Conservation (phyloP, 2,113 vertebrate species). For the Isurus oxyrinchus region DNA sequence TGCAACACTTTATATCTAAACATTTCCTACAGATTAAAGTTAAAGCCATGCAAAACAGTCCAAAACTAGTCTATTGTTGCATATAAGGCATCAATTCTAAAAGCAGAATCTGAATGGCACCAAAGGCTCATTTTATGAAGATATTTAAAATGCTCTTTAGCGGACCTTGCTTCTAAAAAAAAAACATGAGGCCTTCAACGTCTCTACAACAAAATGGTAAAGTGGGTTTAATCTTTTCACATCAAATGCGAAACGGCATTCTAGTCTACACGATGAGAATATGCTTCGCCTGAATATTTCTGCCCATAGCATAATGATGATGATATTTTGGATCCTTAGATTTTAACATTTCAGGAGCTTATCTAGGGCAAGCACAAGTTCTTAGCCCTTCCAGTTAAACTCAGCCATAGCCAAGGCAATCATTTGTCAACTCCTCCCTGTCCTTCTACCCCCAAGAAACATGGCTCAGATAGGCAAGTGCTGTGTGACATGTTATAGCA, state of each 20-base stretch:
- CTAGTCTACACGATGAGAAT: neutral
- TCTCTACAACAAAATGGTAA: neutral
- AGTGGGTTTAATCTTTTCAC: neutral
- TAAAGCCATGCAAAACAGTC: neutral
- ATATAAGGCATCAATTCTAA: neutral
- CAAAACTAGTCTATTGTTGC: neutral
- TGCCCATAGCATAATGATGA: neutral
- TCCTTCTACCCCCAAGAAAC: neutral
- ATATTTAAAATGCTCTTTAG: neutral
- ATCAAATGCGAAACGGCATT: neutral
- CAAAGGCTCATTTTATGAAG: neutral
- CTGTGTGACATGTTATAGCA: neutral
- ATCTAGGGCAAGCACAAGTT: neutral
- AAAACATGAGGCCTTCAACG: neutral
- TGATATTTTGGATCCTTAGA: neutral
- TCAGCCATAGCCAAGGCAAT: neutral
- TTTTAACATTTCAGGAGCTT: neutral
- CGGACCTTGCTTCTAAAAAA: neutral
- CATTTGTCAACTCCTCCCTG: neutral
- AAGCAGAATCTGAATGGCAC: neutral
- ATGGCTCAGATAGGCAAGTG: neutral
- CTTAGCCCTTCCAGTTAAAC: neutral
- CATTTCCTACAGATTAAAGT: neutral
- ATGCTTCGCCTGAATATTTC: neutral
- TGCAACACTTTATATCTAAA: neutral